Evolutionary conservation across 2,113 vertebrate species (phyloP).

Genomic region (Pionites leucogaster): DNA sequence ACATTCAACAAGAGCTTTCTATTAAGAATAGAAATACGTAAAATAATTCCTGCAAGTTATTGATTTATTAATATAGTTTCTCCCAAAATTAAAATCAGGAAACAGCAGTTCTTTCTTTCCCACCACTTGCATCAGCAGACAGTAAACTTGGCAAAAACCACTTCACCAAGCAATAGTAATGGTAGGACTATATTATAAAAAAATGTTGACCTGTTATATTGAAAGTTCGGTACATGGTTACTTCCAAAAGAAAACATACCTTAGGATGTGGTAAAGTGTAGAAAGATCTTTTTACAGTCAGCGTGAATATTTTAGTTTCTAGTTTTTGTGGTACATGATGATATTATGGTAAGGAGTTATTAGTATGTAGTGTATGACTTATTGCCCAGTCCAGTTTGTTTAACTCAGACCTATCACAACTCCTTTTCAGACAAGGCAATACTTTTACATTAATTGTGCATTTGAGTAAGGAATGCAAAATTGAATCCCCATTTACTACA

Average conservation of each 20-base stretch:
- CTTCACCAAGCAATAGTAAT: neutral
- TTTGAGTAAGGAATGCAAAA: slow-evolving; percentile 20
- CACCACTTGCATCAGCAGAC: neutral
- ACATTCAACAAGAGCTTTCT: neutral
- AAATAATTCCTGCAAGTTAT: neutral
- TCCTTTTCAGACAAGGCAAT: neutral
- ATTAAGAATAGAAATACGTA: neutral
- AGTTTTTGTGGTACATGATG: neutral
- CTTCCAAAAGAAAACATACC: slow-evolving; percentile 47
- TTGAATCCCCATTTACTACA: neutral
- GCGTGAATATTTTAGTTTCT: slow-evolving; percentile 4
- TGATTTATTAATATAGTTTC: neutral
- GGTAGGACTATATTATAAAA: neutral
- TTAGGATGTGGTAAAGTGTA: slow-evolving; percentile 37
- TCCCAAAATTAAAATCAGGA: neutral
- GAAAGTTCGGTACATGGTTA: neutral
- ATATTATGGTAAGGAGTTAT: slow-evolving; percentile 1
- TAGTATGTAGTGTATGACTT: neutral
- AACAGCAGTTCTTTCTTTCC: neutral
- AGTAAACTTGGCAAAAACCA: neutral
- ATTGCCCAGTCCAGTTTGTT: neutral
- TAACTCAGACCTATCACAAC: slow-evolving; percentile 6
- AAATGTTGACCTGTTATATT: neutral
- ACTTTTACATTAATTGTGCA: slow-evolving; percentile 1
- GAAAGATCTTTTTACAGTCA: slow-evolving; percentile 22